phyloP scores from a whole-genome alignment of 2,797 vertebrate species.

The Toxotes lorentzi region DNA sequence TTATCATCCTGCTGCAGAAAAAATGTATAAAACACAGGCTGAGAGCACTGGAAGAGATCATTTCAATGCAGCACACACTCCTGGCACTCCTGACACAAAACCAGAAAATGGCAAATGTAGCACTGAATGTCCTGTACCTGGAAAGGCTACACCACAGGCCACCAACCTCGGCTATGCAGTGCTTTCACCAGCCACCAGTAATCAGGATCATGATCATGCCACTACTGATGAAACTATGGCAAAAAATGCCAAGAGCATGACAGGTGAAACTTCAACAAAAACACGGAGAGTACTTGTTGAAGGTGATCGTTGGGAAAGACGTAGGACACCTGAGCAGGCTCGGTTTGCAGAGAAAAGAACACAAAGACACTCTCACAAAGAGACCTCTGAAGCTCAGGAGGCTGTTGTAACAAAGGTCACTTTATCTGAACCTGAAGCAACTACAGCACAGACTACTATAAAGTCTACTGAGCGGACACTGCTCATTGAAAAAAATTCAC shows the following conservation, averaged over 20 bases:
- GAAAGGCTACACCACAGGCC: slow-evolving; percentile 21
- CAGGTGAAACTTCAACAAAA: slow-evolving; percentile 31
- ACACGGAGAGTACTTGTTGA: slow-evolving; percentile 12
- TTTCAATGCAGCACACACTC: slow-evolving; percentile 12
- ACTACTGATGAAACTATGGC: slow-evolving; percentile 11
- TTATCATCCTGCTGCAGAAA: slow-evolving; percentile 25
- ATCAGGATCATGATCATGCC: slow-evolving; percentile 16
- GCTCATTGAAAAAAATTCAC: slow-evolving; percentile 36
- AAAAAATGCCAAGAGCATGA: slow-evolving; percentile 28
- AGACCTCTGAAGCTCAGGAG: slow-evolving; percentile 34
- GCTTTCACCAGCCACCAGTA: slow-evolving; percentile 29
- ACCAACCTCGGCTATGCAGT: neutral
- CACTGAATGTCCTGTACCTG: slow-evolving; percentile 18
- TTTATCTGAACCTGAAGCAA: slow-evolving; percentile 47
- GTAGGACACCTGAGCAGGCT: slow-evolving; percentile 31
- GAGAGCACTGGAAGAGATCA: slow-evolving; percentile 11
- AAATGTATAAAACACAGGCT: slow-evolving; percentile 47
- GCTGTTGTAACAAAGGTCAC: slow-evolving; percentile 45
- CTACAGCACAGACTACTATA: slow-evolving; percentile 17
- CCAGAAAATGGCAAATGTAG: slow-evolving; percentile 21
- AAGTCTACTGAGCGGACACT: slow-evolving; percentile 26
- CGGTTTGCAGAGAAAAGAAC: slow-evolving; percentile 48
- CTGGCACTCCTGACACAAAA: slow-evolving; percentile 23
- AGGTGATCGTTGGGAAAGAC: slow-evolving; percentile 28
- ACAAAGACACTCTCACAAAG: slow-evolving; percentile 49